Base-by-base conservation (phyloP, 2,797 vertebrate genomes). In the Pempheris klunzingeri region DNA sequence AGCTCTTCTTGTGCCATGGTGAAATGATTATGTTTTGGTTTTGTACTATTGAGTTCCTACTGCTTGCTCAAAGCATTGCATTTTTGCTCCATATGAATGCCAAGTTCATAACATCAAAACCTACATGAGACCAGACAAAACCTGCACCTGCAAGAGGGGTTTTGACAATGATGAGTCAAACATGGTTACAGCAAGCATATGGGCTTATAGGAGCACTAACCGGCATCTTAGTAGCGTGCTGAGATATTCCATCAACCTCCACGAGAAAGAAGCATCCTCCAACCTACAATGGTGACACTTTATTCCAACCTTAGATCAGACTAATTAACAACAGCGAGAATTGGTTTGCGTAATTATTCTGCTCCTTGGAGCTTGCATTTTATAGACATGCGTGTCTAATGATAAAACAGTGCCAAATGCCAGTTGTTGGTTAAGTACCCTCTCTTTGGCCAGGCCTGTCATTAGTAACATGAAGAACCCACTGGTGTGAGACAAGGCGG, bases 321-420 rank as follows among this genome's bases (percentile, higher is more conserved):
- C 90, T 93, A 93, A 94, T 93, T 94, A 93, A 94, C 88, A 88
- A 88, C 88, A 89, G 81, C 57, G 49, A 88, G 85, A 87, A 90
- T 84, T 83, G 74, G 87, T 89, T 91, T 89, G 84, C 90, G 81
- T 93, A 93, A 95, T 93, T 93, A 93, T 91, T 92, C 81, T 91
- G 87, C 82, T 89, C 85, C 87, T 88, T 84, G 71, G 90, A 92
- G 93, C 90, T 86, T 92, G 86, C 77, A 77, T 91, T 92, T 89
- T 87, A 84, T 82, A 92, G 83, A 90, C 91, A 92, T 90, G 90
- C 82, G 54, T 91, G 90, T 91, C 91, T 93, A 92, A 94, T 95
- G 92, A 89, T 92, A 90, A 94, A 91, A 88, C 84, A 79, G 77
- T 87, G 88, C 87, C 90, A 93, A 91, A 92, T 88, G 86, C 86